phyloP scores from a whole-genome alignment of 1,140 invertebrate genomes.

The Steinernema feltiae region DNA sequence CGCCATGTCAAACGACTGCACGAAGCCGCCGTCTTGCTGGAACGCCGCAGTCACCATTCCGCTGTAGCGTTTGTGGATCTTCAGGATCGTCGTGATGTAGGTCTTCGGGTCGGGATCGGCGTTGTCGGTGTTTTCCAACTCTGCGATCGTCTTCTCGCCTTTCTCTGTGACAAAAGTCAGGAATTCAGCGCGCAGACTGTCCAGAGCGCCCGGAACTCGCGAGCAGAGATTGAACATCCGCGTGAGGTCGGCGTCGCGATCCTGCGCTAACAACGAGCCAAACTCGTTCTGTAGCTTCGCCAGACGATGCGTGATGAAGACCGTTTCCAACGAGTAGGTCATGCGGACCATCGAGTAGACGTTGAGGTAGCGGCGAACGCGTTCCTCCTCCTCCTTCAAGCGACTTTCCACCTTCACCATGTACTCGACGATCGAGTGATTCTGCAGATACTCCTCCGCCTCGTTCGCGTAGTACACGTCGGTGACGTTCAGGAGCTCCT shows the following conservation, averaged over 20 bases:
- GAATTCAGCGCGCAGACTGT: conserved; percentile 76
- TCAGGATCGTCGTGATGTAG: conserved; percentile 91
- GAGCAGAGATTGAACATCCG: conserved; percentile 91
- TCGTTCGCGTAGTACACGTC: conserved; percentile 88
- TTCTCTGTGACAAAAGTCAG: conserved; percentile 81
- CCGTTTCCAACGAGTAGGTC: conserved; percentile 56
- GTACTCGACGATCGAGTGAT: conserved; percentile 94
- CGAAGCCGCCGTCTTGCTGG: conserved; percentile 91
- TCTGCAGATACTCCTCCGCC: conserved; percentile 83
- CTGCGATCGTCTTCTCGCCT: conserved; percentile 64
- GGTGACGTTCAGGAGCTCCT: conserved; percentile 86
- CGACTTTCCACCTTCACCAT: conserved; percentile 84
- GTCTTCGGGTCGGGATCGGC: conserved; percentile 91
- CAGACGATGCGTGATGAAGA: conserved; percentile 92
- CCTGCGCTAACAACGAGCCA: conserved; percentile 83
- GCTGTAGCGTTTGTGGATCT: conserved; percentile 95
- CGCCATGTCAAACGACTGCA: conserved; percentile 81
- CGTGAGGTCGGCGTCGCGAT: conserved; percentile 88
- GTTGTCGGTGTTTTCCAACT: conserved; percentile 80
- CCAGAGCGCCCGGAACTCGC: conserved; percentile 82
- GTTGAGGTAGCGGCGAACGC: neutral
- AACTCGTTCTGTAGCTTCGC: conserved; percentile 93
- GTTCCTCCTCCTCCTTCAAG: neutral
- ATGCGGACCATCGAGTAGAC: neutral
- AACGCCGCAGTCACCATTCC: conserved; percentile 85